Evolutionary conservation across 1,140 invertebrate genomes (phyloP), one percentile per base, ranked within the genome.

Genomic region (Sycophila sp.): DNA sequence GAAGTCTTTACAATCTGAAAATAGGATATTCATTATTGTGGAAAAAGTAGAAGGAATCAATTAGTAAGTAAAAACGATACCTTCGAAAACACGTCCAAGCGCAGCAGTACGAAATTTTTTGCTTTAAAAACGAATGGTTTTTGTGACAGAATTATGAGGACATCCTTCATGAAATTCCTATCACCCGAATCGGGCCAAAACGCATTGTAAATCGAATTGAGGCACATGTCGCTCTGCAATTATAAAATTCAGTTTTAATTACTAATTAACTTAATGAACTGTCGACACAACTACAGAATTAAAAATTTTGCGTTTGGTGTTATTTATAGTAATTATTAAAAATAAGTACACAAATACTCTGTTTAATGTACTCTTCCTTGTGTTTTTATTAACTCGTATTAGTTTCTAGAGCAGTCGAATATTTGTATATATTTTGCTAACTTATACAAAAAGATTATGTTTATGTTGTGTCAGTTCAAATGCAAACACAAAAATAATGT

Each of bases 121-220:
- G 32, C 49, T 55, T 26, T 59, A 19, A 68, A 59, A 5, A 26
- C 17, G 4, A 59, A 22, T 13, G 65, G 55, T 5, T 45, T 68
- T 26, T 68, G 65, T 1, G 40, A 49, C 15, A 58, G 3, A 2
- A 68, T 10, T 2, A 62, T 30, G 0, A 69, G 34, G 13, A 69
- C 34, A 30, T 69, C 66, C n/a, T 60, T 69, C 56, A 69, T 69
- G 13, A 69, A 53, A 17, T 36, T 19, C 17, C 7, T 30, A 11
- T 69, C n/a, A 2, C 56, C 66, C 6, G n/a, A 22, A 0, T 22
- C 34, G 0, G 66, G 34, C 66, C 66, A 69, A 15, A 26, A 3
- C 4, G 56, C 22, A 2, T 45, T 24, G 40, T 69, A 69, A 4
- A 62, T 42, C 11, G 66, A 30, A 38, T 60, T 13, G 7, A 60